These are phyloP conservation scores for Philopotamus ludificatus DNA, from an alignment of 1,140 invertebrate species.

Conservation along the genomic window DNA sequence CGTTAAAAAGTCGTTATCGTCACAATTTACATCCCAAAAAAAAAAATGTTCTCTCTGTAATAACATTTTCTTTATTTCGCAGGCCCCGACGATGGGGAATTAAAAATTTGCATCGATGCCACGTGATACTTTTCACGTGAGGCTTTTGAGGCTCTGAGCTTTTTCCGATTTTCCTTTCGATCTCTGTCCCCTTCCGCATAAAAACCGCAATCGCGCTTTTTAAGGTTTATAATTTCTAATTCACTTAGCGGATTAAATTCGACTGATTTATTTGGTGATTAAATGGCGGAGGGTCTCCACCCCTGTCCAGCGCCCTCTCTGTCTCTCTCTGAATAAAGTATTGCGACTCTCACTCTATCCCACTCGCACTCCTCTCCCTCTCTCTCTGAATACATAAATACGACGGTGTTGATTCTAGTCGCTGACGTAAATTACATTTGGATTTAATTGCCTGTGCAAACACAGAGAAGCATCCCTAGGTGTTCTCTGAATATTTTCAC, in stretches of 20 bases:
- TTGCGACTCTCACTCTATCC: too few relatives aligned
- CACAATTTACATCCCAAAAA: too few relatives aligned
- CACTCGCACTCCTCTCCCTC: neutral
- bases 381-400: conserved; percentile 36
- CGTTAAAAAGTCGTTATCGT: too few relatives aligned
- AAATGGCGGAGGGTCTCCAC: conserved; percentile 32
- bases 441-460: conserved; percentile 40
- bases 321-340: neutral
- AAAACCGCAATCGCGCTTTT: conserved; percentile 28
- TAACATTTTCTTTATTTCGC: too few relatives aligned
- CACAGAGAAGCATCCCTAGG: conserved; percentile 26
- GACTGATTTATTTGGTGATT: conserved; percentile 42
- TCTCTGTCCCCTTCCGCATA: too few relatives aligned
- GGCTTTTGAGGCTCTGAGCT: neutral
- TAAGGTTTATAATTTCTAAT: conserved; percentile 40
- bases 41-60: too few relatives aligned
- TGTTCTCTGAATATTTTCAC: conserved; percentile 16
- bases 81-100: too few relatives aligned
- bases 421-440: conserved; percentile 37
- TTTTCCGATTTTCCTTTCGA: conserved; percentile 10
- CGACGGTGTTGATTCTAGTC: conserved; percentile 33
- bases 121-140: neutral
- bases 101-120: too few relatives aligned
- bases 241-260: conserved; percentile 43
- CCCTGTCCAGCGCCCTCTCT: neutral